Evolutionary conservation across 2,888 invertebrate genomes (phyloP).

Genomic region (Microctonus brassicae): DNA sequence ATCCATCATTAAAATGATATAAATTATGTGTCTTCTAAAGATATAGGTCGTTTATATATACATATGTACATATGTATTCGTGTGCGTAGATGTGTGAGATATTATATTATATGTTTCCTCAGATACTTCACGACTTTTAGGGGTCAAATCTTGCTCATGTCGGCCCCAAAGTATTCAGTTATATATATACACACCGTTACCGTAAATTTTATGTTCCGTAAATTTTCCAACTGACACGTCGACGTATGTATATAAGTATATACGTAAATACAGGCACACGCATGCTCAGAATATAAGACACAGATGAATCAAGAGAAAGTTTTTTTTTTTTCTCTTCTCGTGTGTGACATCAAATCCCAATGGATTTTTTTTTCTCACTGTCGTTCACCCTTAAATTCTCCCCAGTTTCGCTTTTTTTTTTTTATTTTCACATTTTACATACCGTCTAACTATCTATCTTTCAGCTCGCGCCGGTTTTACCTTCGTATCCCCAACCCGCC

Average conservation of each 20-base stretch:
- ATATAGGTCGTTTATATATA: too few relatives aligned
- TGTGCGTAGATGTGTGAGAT: not conserved
- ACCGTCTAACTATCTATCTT: not conserved
- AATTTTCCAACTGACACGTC: not conserved
- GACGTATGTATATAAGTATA: not conserved
- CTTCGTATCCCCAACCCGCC: not conserved
- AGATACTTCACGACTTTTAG: not conserved
- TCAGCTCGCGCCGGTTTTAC: not conserved
- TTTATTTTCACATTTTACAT: not conserved
- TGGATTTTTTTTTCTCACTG: not conserved
- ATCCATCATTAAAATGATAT: too few relatives aligned
- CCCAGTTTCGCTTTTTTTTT: not conserved
- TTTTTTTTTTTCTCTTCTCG: not conserved
- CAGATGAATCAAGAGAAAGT: not conserved
- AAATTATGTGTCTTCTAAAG: too few relatives aligned
- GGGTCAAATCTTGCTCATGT: not conserved
- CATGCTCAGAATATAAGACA: not conserved
- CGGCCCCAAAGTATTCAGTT: not conserved
- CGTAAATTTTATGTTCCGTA: slow-evolving; percentile 10
- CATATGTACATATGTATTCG: too few relatives aligned
- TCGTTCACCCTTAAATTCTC: not conserved
- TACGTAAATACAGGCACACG: not conserved
- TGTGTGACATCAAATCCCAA: not conserved
- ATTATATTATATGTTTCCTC: not conserved
- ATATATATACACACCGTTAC: not conserved